Conservation (phyloP, 2,113 vertebrate species). For the Coptodon bakossiorum region DNA sequence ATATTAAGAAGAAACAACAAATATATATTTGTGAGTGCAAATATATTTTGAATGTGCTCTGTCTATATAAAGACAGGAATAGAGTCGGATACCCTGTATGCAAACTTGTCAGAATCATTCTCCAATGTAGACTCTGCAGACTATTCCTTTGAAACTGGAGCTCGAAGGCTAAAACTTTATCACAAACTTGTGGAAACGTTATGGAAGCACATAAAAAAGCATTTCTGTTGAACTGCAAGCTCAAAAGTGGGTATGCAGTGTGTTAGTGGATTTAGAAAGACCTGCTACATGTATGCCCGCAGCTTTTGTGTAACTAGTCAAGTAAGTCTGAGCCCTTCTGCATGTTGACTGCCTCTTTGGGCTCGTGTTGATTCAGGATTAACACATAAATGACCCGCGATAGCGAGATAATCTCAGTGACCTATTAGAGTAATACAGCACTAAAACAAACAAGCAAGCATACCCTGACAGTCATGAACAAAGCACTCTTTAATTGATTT, state of each 20-base stretch:
- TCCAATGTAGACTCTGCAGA: background rate
- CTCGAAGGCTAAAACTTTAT: background rate
- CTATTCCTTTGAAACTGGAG: background rate
- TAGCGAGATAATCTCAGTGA: slow-evolving; percentile 49
- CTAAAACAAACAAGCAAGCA: slow-evolving; percentile 12
- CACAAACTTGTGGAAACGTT: background rate
- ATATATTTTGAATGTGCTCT: background rate
- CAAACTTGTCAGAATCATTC: background rate
- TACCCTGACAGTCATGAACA: background rate
- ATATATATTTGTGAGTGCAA: background rate
- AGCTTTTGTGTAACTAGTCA: background rate
- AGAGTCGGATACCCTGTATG: background rate
- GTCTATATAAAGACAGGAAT: no score
- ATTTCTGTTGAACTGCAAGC: background rate
- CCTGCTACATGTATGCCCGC: background rate
- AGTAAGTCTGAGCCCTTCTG: background rate
- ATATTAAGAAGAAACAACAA: background rate
- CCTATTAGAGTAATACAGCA: slow-evolving; percentile 22
- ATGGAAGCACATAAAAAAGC: background rate
- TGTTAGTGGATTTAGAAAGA: background rate
- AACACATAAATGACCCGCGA: slow-evolving; percentile 46
- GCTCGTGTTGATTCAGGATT: slow-evolving; percentile 43
- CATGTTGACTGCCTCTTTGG: background rate
- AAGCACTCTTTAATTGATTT: slow-evolving; percentile 30
- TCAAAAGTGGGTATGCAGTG: background rate